These are phyloP conservation scores for Phyllotreta striolata DNA, from an alignment of 2,888 invertebrate species.

Conservation along the genomic window DNA sequence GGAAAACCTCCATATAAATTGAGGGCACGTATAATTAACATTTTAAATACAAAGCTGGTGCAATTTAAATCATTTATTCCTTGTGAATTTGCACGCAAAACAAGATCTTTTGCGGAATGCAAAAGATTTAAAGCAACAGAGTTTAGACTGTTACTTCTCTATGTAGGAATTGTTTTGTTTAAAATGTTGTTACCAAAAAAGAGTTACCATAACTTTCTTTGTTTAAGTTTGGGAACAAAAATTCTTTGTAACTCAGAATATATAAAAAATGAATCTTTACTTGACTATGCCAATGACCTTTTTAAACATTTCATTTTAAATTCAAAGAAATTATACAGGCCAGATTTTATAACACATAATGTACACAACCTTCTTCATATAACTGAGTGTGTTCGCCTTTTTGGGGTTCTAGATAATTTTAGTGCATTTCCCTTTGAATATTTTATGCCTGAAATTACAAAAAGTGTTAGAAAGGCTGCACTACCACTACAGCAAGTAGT, in stretches of 20 bases:
- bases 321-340: slow-evolving; percentile 21
- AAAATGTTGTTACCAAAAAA: slow-evolving; percentile 21
- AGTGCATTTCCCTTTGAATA: slow-evolving; percentile 27
- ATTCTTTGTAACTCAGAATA: slow-evolving; percentile 24
- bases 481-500: slow-evolving; percentile 26
- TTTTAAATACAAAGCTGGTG: slow-evolving; percentile 13
- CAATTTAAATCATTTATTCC: slow-evolving; percentile 33
- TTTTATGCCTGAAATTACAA: slow-evolving; percentile 24
- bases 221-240: slow-evolving; percentile 29
- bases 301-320: slow-evolving; percentile 32
- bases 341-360: slow-evolving; percentile 33
- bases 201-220: slow-evolving; percentile 34
- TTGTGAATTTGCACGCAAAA: slow-evolving; percentile 33
- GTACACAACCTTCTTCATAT: slow-evolving; percentile 32
- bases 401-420: slow-evolving; percentile 39
- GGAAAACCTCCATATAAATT: slow-evolving; percentile 35
- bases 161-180: slow-evolving; percentile 33
- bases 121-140: slow-evolving; percentile 37
- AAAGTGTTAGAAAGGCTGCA: slow-evolving; percentile 20
- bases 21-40: slow-evolving; percentile 19
- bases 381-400: slow-evolving; percentile 36
- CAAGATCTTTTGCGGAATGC: slow-evolving; percentile 32
- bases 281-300: slow-evolving; percentile 31
- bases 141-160: slow-evolving; percentile 34
- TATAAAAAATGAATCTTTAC: slow-evolving; percentile 20